These are phyloP conservation scores for Periphyllus acericola DNA, from an alignment of 2,888 invertebrate genomes.

Conservation along the genomic window DNA sequence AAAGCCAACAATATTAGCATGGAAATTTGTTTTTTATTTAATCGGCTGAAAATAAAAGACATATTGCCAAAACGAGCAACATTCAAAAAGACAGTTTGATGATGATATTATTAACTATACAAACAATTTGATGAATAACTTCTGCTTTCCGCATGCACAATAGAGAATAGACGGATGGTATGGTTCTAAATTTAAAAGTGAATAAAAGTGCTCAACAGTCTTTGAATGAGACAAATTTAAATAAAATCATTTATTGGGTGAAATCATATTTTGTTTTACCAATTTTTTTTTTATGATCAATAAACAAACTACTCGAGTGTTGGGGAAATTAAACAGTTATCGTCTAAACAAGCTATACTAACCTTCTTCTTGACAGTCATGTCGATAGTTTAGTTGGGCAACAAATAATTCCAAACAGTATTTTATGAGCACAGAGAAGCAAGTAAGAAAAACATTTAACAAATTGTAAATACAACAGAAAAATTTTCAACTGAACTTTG, in stretches of 20 bases:
- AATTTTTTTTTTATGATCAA: neutral
- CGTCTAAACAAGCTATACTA: neutral
- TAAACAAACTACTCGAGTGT: neutral
- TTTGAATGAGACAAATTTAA: neutral
- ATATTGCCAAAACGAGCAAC: too few species aligned
- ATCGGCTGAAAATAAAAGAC: too few species aligned
- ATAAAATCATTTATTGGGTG: neutral
- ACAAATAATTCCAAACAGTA: neutral
- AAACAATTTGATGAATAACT: too few species aligned
- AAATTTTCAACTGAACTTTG: constrained; percentile 2
- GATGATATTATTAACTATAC: too few species aligned
- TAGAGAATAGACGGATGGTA: neutral
- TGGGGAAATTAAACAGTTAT: neutral
- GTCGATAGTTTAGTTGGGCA: neutral
- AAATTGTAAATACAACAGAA: constrained; percentile 22
- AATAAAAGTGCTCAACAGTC: neutral
- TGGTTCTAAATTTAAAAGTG: neutral
- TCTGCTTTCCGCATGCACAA: too few species aligned
- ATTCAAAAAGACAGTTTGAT: too few species aligned
- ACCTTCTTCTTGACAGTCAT: constrained; percentile 63
- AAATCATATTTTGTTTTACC: neutral
- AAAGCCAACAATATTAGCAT: too few species aligned
- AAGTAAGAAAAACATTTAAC: neutral
- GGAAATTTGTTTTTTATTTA: too few species aligned
- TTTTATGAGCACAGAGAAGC: neutral